These are phyloP conservation scores for Eristalis intricaria DNA, from an alignment of 2,888 invertebrate species.

Conservation along the genomic window DNA sequence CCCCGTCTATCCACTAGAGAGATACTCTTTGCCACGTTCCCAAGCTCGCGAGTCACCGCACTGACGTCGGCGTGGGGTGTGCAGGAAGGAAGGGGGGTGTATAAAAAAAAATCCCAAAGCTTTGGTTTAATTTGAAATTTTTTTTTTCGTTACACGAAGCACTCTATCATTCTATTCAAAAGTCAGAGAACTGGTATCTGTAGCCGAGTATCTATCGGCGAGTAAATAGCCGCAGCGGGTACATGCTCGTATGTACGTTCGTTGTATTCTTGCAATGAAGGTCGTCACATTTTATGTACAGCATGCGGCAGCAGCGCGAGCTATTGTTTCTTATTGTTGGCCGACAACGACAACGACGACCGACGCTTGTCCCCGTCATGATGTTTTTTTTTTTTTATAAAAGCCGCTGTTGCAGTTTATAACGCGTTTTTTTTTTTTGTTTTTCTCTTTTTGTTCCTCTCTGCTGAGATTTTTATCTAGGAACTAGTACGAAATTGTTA, in stretches of 20 bases:
- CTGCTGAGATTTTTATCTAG: slow-evolving; percentile 56
- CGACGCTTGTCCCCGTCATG: slow-evolving; percentile 23
- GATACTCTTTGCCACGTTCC: slow-evolving; percentile 54
- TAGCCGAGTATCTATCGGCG: slow-evolving; percentile 56
- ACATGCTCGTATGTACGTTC: neutral
- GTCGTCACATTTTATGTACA: slow-evolving; percentile 67
- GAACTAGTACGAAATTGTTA: slow-evolving; percentile 64
- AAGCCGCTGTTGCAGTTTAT: slow-evolving; percentile 34
- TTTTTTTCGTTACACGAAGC: slow-evolving; percentile 68
- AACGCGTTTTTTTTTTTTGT: slow-evolving; percentile 34
- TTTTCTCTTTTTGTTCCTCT: neutral
- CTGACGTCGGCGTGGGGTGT: neutral
- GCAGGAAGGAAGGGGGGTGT: neutral
- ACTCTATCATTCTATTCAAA: slow-evolving; percentile 72
- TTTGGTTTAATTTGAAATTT: slow-evolving; percentile 61
- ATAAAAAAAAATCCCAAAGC: slow-evolving; percentile 56
- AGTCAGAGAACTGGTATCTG: slow-evolving; percentile 71
- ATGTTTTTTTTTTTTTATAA: neutral
- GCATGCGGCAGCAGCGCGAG: slow-evolving; percentile 58
- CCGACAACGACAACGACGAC: neutral
- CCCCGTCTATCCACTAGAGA: neutral
- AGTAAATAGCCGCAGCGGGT: slow-evolving; percentile 19
- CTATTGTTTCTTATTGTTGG: slow-evolving; percentile 64
- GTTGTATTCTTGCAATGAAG: slow-evolving; percentile 68
- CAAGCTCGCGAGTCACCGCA: slow-evolving; percentile 1